Evolutionary conservation across 2,888 invertebrate genomes (phyloP).

Genomic region (Thecocarcelia acutangulata): DNA sequence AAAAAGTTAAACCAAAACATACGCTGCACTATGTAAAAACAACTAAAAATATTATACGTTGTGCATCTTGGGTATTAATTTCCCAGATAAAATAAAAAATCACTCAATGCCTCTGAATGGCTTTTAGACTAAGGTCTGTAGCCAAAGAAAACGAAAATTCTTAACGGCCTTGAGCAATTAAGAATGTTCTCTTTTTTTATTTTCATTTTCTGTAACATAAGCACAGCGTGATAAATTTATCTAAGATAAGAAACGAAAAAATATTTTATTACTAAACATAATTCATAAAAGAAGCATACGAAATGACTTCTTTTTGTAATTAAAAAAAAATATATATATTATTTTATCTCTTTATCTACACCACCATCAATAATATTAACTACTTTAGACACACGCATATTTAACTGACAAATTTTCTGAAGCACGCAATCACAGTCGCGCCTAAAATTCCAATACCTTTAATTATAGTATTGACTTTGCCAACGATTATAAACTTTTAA

Average conservation of each 20-base stretch:
- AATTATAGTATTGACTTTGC: neutral
- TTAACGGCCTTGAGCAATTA: conserved; percentile 36
- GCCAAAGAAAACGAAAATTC: neutral
- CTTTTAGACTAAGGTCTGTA: too few species aligned
- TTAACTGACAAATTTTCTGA: conserved; percentile 45
- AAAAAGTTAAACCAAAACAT: too few species aligned
- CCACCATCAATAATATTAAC: conserved; percentile 47
- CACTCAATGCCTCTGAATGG: too few species aligned
- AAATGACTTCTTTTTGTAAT: conserved; percentile 28
- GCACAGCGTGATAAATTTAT: conserved; percentile 43
- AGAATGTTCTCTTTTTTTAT: neutral
- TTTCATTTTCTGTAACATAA: neutral
- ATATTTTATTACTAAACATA: conserved; percentile 40
- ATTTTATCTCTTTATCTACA: conserved; percentile 60
- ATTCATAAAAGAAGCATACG: conserved; percentile 21
- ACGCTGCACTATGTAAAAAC: too few species aligned
- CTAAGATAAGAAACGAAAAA: conserved; percentile 29
- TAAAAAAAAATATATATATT: conserved; percentile 59
- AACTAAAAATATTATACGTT: too few species aligned
- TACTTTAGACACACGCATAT: conserved; percentile 38
- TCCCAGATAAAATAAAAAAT: too few species aligned
- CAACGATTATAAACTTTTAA: too few species aligned
- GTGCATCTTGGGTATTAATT: too few species aligned
- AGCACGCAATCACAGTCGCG: conserved; percentile 53
- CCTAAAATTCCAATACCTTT: conserved; percentile 25